phyloP scores from a whole-genome alignment of 2,797 vertebrate genomes.

The Mormyrops boulengeri region DNA sequence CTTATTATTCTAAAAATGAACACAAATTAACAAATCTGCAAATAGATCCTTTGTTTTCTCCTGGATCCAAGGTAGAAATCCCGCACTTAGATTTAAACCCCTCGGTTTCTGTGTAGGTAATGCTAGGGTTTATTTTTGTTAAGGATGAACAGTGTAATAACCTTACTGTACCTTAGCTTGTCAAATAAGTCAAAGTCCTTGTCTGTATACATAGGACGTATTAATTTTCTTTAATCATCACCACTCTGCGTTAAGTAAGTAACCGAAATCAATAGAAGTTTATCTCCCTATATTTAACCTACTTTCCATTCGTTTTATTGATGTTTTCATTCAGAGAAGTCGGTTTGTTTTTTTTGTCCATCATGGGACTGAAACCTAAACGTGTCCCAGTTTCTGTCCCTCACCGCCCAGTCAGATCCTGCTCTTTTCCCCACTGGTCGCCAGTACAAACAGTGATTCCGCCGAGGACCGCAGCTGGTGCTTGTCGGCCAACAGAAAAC shows the following conservation, averaged over 20 bases:
- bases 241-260: neutral
- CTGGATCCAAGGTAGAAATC: neutral
- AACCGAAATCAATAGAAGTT: neutral
- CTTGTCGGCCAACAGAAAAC: neutral
- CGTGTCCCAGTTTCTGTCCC: neutral
- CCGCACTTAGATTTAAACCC: neutral
- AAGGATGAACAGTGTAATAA: neutral
- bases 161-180: neutral
- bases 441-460: neutral
- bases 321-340: neutral
- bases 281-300: neutral
- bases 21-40: neutral
- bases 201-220: neutral
- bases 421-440: neutral
- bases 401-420: neutral
- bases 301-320: neutral
- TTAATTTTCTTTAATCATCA: neutral
- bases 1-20: neutral
- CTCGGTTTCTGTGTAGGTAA: neutral
- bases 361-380: neutral
- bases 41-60: neutral
- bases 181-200: neutral
- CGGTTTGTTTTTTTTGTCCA: neutral
- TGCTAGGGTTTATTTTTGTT: neutral
- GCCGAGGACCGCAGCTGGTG: neutral